These are phyloP conservation scores for Myotis brandtii DNA, from an alignment of 2,113 vertebrate species.

Conservation along the genomic window DNA sequence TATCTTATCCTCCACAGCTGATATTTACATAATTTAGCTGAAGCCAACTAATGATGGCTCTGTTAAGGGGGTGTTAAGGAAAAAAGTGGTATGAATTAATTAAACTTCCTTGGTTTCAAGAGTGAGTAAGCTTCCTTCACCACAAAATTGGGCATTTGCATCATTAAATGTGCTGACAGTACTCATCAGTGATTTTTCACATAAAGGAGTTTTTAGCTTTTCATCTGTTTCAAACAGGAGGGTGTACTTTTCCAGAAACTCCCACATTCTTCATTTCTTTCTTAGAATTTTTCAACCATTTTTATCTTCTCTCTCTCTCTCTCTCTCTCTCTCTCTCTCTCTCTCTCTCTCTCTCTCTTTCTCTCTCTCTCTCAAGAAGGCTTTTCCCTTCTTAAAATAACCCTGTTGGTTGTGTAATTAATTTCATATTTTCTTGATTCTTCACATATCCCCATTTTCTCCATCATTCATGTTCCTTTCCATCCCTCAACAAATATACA, in stretches of 20 bases:
- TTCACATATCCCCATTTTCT: neutral
- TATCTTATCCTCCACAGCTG: constrained; percentile 16
- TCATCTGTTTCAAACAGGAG: constrained; percentile 4
- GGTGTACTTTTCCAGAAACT: neutral
- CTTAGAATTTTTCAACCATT: neutral
- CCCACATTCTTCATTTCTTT: neutral
- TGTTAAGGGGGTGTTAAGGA: constrained; percentile 28
- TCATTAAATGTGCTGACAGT: constrained; percentile 3
- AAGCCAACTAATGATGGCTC: neutral
- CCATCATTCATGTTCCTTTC: neutral
- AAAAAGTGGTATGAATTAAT: constrained; percentile 47
- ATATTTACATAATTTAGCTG: neutral
- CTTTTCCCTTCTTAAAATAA: neutral
- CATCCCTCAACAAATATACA: neutral
- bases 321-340: too few relatives aligned
- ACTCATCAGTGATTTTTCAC: neutral
- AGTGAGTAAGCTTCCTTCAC: neutral
- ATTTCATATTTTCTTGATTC: neutral
- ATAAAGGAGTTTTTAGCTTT: neutral
- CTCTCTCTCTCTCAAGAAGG: neutral
- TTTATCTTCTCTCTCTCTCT: neutral
- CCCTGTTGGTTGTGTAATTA: neutral
- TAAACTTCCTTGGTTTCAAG: constrained; percentile 3
- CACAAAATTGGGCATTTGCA: neutral
- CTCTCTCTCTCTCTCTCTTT: too few relatives aligned